Evolutionary conservation across 2,797 vertebrate species (phyloP), one percentile per base, ranked within the genome.

Genomic region (Falco concolor): DNA sequence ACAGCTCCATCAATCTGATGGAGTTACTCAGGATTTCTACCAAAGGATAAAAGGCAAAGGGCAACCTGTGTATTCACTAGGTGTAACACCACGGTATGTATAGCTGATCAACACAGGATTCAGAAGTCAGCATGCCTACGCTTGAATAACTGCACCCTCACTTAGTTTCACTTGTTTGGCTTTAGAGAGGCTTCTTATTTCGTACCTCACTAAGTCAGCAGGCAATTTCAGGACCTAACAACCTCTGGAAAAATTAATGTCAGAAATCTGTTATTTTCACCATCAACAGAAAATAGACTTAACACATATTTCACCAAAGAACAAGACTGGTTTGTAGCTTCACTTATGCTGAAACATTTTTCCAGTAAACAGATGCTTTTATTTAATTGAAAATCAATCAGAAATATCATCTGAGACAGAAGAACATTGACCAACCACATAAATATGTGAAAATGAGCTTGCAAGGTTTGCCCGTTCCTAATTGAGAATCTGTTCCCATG

Each of bases 321-420:
- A 54, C 19, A 68, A 78, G 44, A 59, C 20, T 42, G 13, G 5
- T 56, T 83, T 80, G 20, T 60, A 56, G 25, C 61, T 92, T 93
- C 53, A 65, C 23, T 92, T 89, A 42, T 6, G 8, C 60, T 63
- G 72, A 85, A 91, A 50, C 30, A 73, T 54, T 91, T 93, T 91
- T 85, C 65, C 53, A 76, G 42, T 11, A 44, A 96, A 79, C 95
- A 97, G 95, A 96, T 94, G 95, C 92, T 93, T 96, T 91, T 91
- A 87, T 93, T 96, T 96, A 97, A 91, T 95, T 96, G 82, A 94
- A 97, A 92, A 92, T 76, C 89, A 85, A 87, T 91, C 79, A 68
- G 54, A 97, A 93, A 88, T 96, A 95, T 83, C 82, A 92, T 76
- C 82, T 91, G 76, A 92, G 91, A 81, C 44, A 93, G 82, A 81